phyloP scores from a whole-genome alignment of 2,888 invertebrate species.

The Chymomyza fuscimana region DNA sequence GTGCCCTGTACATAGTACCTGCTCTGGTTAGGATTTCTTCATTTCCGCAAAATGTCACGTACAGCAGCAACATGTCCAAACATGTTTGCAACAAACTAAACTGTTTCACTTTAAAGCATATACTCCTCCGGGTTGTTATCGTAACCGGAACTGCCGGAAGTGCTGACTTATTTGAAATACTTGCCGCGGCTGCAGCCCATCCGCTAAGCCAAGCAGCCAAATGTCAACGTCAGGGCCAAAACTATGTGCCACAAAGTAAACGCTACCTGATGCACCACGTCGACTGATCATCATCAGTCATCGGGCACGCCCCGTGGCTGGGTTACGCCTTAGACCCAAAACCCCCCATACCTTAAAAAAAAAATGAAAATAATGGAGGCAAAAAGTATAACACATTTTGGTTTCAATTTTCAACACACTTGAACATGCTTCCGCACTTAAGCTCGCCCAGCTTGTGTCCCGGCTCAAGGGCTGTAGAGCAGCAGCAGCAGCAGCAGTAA shows the following conservation, averaged over 20 bases:
- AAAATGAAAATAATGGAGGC: background rate
- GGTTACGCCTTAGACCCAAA: background rate
- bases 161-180: slow-evolving; percentile 7
- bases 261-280: background rate
- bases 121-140: slow-evolving; percentile 21
- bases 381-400: slow-evolving; percentile 19
- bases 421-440: slow-evolving; percentile 77
- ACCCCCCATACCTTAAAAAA: too few relatives aligned
- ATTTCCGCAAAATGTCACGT: slow-evolving; percentile 55
- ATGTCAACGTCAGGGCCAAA: slow-evolving; percentile 27
- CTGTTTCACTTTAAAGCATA: slow-evolving; percentile 55
- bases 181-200: slow-evolving; percentile 47
- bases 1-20: background rate
- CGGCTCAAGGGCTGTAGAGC: background rate
- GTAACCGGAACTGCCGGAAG: slow-evolving; percentile 25
- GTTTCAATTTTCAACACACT: slow-evolving; percentile 71
- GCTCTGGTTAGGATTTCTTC: background rate
- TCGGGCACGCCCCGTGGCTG: background rate
- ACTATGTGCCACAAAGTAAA: background rate
- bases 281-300: background rate
- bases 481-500: background rate
- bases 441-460: slow-evolving; percentile 30
- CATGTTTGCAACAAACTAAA: slow-evolving; percentile 58
- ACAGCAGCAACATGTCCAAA: slow-evolving; percentile 55
- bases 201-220: background rate